Conservation (phyloP, 2,888 invertebrate species). For the Nysson spinosus region DNA sequence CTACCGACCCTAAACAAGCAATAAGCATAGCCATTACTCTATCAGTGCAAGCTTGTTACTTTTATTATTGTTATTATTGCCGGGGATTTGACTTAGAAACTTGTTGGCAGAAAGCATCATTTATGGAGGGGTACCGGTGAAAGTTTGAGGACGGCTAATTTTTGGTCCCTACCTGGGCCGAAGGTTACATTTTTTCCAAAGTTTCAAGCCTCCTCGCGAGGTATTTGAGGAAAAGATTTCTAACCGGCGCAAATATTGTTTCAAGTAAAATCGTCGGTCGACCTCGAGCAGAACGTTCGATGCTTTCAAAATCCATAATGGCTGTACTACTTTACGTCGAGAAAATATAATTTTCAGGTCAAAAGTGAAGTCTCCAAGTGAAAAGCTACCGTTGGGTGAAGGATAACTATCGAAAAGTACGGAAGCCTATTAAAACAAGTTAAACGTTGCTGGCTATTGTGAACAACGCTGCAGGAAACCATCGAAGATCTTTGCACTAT, state of each 20-base stretch:
- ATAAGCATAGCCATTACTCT: conserved; percentile 33
- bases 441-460: too few species aligned
- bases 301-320: neutral
- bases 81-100: conserved; percentile 15
- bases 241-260: conserved; percentile 26
- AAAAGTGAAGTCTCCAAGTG: too few species aligned
- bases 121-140: conserved; percentile 6
- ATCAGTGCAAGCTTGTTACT: conserved; percentile 22
- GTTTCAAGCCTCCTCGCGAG: neutral
- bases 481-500: conserved; percentile 8
- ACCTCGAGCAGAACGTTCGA: neutral
- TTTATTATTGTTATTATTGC: conserved; percentile 36
- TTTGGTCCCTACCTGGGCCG: conserved; percentile 19
- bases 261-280: conserved; percentile 3
- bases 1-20: conserved; percentile 57
- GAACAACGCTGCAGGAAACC: too few species aligned
- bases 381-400: too few species aligned
- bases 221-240: conserved; percentile 30
- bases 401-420: too few species aligned
- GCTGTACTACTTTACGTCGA: too few species aligned
- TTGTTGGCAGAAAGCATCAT: conserved; percentile 27
- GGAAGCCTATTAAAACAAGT: too few species aligned
- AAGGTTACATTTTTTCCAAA: conserved; percentile 3
- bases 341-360: too few species aligned
- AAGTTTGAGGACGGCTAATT: conserved; percentile 38